Base-by-base conservation (phyloP, 2,888 invertebrate species). In the Machimus atricapillus region DNA sequence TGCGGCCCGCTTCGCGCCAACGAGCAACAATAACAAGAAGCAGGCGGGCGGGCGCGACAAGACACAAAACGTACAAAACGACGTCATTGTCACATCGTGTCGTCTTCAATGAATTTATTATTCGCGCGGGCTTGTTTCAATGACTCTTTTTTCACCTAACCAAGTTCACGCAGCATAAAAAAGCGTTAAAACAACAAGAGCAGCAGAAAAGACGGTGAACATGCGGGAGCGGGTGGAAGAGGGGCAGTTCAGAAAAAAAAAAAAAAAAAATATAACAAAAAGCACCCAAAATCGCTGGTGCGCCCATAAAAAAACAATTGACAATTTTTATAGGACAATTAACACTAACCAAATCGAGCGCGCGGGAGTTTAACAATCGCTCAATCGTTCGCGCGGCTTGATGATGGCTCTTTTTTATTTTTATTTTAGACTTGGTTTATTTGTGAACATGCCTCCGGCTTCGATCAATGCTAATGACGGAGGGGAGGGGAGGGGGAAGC, bases 261-360 rank as follows among this genome's bases (percentile, higher is more conserved):
- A 40, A 12, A 40, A 40, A 40, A 37, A 40, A 40, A 8, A 40
- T 40, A 40, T 40, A 40, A 66, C 56, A 56, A 56, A 56, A 56
- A 56, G 27, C 9, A 3, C 66, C 66, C 27, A 66, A 66, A 66
- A 66, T 66, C 66, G 76, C 40, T 40, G n/a, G 40, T 40, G 16
- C 12, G 37, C 76, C 37, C 34, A 27, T 37, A 82, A 82, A 66
- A 82, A 56, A 82, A 66, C 56, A 82, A 82, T 82, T 82, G 82
- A 82, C 82, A 82, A 82, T 82, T 82, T 82, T 82, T 82, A 82
- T 82, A 82, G 82, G 56, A 82, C 82, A 82, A 82, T 82, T 82
- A 82, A 82, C 82, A 82, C 82, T 37, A 52, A 23, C 66, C 66
- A 66, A 82, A 58, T 58, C 14, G 66, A 19, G 16, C 79, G 66